Evolutionary conservation across 1,140 invertebrate species (phyloP), one percentile per base, ranked within the genome.

Genomic region (Platorchestia sp.): DNA sequence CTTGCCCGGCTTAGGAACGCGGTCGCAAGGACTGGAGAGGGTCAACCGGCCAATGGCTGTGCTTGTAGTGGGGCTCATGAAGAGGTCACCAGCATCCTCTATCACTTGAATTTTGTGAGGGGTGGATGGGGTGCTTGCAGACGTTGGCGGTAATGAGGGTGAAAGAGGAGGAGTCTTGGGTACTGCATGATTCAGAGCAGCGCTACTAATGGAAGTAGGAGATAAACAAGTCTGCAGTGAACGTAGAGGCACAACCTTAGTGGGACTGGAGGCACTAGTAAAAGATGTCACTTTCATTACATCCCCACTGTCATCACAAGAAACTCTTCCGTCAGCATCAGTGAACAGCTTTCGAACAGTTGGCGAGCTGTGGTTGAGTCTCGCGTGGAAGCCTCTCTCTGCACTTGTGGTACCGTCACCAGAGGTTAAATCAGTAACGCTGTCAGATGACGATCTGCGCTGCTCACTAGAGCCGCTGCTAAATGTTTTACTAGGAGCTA

Each of bases 91-190:
- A 6, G 91, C 91, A 47, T 93, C 45, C 40, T 45, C 91, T 44
- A 93, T 93, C 43, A 93, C 45, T 47, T 93, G 91, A 41, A 93
- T 93, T 44, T 93, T 93, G 91, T 93, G 91, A 47, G 91, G 91
- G 44, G 91, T 93, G 19, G 91, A 93, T 3, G 91, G 91, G 10
- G 91, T 93, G 87, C 87, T 89, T 41, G 87, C 41, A 44, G 87
- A 89, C 10, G 43, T 93, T 44, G 91, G 91, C 40, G 91, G 91
- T 42, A 90, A 14, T 43, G 87, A n/a, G 36, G 86, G 87, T 19
- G 87, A 90, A 0, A 90, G 44, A 44, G 87, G 87, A 90, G 87
- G 87, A 7, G 91, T 93, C 45, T 93, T 93, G 87, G 59, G 59
- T 27, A 75, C 59, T 75, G 59, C 59, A 75, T 14, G 27, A 75